Evolutionary conservation across 2,888 invertebrate genomes (phyloP), one percentile per base, ranked within the genome.

Genomic region (Tipula vernalis): DNA sequence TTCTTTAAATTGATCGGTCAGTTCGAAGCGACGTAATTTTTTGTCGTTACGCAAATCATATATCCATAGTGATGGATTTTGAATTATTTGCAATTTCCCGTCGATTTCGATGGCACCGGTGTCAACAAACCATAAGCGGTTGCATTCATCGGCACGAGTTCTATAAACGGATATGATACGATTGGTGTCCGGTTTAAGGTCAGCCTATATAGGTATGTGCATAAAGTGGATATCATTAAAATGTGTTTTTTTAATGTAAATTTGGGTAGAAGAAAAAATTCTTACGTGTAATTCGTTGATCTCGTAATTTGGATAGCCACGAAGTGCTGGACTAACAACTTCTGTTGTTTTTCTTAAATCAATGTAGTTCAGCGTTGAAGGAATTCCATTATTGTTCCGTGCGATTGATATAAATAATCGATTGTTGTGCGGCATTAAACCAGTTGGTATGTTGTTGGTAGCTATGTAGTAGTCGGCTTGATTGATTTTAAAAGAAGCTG

Each of bases 61-160:
- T 0, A 95, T 92, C 87, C 95, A 93, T 51, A 96, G 93, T 4
- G 94, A 93, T 0, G 95, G 94, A 0, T 93, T 93, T 87, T 93
- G 94, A 0, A 95, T 89, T 84, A 8, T 41, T 39, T 41, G 39
- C 2, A 39, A 89, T 89, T 92, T 90, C 93, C 95, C 93, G 86
- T 94, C 93, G 89, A 94, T 93, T 90, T 96, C 95, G 87, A 95
- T 90, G 51, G 95, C 90, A 2, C 96, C 96, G 0, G 95, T 95
- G 89, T 96, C 96, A 0, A 96, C 93, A 89, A 95, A 95, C 96
- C 96, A 96, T 1, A 97, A 92, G 4, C 96, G 91, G 83, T 95
- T 94, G 88, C 96, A 97, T 3, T 91, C 90, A 89, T 97, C 97
- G 0, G 95, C 93, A 10, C 93, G 92, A 0, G 95, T 93, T 84